These are phyloP conservation scores for Discoglossus pictus DNA, from an alignment of 2,797 vertebrate species.

Conservation along the genomic window DNA sequence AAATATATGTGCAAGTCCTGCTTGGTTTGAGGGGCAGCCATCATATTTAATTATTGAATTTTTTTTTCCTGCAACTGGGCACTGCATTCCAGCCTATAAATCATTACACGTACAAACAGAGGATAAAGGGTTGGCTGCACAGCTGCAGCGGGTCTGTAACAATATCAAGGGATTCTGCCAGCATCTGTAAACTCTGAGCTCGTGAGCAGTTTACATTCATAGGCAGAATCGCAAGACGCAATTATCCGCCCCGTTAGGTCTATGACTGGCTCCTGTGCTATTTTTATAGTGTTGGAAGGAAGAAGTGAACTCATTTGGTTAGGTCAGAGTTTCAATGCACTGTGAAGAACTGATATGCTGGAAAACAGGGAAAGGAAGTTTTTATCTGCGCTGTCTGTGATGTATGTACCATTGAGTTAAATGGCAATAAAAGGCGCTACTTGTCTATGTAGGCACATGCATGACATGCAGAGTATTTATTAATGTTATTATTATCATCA, in stretches of 20 bases:
- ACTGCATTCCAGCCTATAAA: background rate
- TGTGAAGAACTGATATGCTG: background rate
- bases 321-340: background rate
- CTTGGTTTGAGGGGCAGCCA: background rate
- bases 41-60: background rate
- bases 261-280: background rate
- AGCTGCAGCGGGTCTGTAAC: conserved; percentile 5
- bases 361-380: too few species aligned
- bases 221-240: background rate
- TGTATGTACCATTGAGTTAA: too few species aligned
- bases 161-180: conserved; percentile 11
- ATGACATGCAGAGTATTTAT: too few species aligned
- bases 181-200: conserved; percentile 8
- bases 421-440: too few species aligned
- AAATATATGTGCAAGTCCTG: too few species aligned
- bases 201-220: conserved; percentile 9
- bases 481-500: too few species aligned
- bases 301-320: background rate
- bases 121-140: conserved; percentile 6
- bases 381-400: too few species aligned
- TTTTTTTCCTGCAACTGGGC: background rate
- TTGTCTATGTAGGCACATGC: too few species aligned
- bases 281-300: background rate
- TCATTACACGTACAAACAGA: conserved; percentile 4
- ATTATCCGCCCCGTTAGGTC: conserved; percentile 15